phyloP scores from a whole-genome alignment of 1,140 invertebrate genomes.

The Sogatella furcifera region DNA sequence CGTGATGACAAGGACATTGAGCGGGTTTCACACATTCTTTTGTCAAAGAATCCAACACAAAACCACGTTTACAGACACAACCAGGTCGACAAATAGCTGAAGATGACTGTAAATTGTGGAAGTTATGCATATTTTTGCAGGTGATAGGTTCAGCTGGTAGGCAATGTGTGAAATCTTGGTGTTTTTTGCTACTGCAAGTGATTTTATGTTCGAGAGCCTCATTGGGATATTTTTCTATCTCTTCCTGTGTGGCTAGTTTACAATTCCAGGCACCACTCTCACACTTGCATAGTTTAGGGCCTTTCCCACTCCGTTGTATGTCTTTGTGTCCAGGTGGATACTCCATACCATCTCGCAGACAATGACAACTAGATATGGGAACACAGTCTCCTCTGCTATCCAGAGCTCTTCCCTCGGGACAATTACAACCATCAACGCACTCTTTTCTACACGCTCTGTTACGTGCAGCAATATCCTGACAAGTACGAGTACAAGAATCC shows the following conservation, averaged over 20 bases:
- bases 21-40: conserved; percentile 54
- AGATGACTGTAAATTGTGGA: conserved; percentile 30
- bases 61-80: conserved; percentile 65
- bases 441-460: conserved; percentile 39
- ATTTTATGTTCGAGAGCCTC: conserved; percentile 41
- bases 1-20: conserved; percentile 80
- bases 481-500: conserved; percentile 59
- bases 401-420: conserved; percentile 62
- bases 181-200: conserved; percentile 45
- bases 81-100: conserved; percentile 56
- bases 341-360: conserved; percentile 55
- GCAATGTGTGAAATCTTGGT: conserved; percentile 66
- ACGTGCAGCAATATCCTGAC: conserved; percentile 43
- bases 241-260: conserved; percentile 44
- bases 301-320: conserved; percentile 49
- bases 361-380: conserved; percentile 61
- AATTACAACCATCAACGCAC: conserved; percentile 83
- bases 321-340: conserved; percentile 65
- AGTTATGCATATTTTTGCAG: conserved; percentile 71
- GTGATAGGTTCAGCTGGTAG: conserved; percentile 59
- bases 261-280: conserved; percentile 63
- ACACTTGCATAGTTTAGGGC: conserved; percentile 63
- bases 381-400: conserved; percentile 62
- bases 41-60: conserved; percentile 54
- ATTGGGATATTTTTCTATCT: conserved; percentile 48